A percentile compares a stretch with the other conserved stretches of the same genome.
These are phyloP conservation scores for Aleiodes testaceus DNA, from an alignment of 2,888 invertebrate species.

Conservation along the genomic window DNA sequence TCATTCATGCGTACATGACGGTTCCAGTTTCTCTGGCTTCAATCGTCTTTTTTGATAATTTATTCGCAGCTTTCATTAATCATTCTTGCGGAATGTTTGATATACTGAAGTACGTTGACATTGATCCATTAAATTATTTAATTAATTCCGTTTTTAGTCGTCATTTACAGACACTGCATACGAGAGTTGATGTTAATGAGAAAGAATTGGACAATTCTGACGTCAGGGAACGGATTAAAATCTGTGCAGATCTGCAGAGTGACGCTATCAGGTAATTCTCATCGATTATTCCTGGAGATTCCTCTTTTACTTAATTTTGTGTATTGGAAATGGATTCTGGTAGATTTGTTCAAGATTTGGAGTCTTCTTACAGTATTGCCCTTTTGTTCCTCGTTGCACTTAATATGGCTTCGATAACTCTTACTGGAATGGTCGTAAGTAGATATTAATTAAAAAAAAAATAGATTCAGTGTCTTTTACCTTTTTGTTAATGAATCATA, in stretches of 20 bases:
- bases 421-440: slow-evolving; percentile 45
- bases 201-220: neutral
- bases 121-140: neutral
- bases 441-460: too few species aligned
- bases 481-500: neutral
- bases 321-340: neutral
- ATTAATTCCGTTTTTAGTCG: neutral
- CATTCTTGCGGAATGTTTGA: slow-evolving; percentile 52
- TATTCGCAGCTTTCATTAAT: slow-evolving; percentile 41
- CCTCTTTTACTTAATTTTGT: too few species aligned
- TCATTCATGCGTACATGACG: slow-evolving; percentile 40
- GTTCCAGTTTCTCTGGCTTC: slow-evolving; percentile 9
- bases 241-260: neutral
- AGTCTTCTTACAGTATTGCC: slow-evolving; percentile 37
- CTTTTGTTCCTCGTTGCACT: slow-evolving; percentile 41
- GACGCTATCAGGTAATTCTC: neutral
- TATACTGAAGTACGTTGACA: slow-evolving; percentile 24
- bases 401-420: slow-evolving; percentile 46
- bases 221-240: slow-evolving; percentile 1
- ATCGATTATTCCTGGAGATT: too few species aligned
- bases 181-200: too few species aligned
- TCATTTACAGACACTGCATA: neutral
- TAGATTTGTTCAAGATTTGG: slow-evolving; percentile 10
- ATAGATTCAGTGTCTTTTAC: neutral
- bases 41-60: slow-evolving; percentile 27